Conservation (phyloP, 2,888 invertebrate genomes). For the Epistrophella euchroma region DNA sequence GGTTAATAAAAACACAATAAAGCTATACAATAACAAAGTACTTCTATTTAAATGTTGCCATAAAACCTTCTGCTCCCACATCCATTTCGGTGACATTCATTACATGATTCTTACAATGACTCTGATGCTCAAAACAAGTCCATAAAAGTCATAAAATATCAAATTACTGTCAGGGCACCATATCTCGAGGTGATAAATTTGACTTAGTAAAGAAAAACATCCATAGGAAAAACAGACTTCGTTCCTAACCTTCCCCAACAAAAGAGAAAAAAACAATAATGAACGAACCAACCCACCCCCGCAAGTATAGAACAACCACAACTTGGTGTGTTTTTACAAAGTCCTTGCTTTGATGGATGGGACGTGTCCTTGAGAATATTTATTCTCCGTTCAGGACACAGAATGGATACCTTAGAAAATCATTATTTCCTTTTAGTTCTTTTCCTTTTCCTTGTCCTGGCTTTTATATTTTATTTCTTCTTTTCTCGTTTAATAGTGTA, state of each 20-base stretch:
- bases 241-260: slow-evolving; percentile 43
- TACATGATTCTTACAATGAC: too few species aligned
- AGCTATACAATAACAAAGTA: slow-evolving; percentile 13
- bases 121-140: slow-evolving; percentile 78
- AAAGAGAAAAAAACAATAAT: background rate
- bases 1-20: slow-evolving; percentile 37
- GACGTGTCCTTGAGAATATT: slow-evolving; percentile 56
- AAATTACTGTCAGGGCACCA: slow-evolving; percentile 77
- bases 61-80: slow-evolving; percentile 25
- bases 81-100: slow-evolving; percentile 24
- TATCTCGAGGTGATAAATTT: slow-evolving; percentile 78
- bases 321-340: slow-evolving; percentile 61
- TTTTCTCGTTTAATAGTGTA: slow-evolving; percentile 88
- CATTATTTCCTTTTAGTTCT: slow-evolving; percentile 57
- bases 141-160: slow-evolving; percentile 77
- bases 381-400: slow-evolving; percentile 28
- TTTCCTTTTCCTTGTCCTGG: slow-evolving; percentile 46
- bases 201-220: slow-evolving; percentile 77
- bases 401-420: slow-evolving; percentile 17
- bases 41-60: slow-evolving; percentile 10
- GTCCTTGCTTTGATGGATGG: slow-evolving; percentile 67
- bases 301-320: slow-evolving; percentile 10
- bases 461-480: slow-evolving; percentile 76
- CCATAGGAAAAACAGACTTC: slow-evolving; percentile 13
- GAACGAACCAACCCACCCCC: slow-evolving; percentile 18